A percentile compares a stretch with the other conserved stretches of the same genome.
Evolutionary conservation across 2,888 invertebrate genomes (phyloP).

Genomic region (Melinaea menophilus): DNA sequence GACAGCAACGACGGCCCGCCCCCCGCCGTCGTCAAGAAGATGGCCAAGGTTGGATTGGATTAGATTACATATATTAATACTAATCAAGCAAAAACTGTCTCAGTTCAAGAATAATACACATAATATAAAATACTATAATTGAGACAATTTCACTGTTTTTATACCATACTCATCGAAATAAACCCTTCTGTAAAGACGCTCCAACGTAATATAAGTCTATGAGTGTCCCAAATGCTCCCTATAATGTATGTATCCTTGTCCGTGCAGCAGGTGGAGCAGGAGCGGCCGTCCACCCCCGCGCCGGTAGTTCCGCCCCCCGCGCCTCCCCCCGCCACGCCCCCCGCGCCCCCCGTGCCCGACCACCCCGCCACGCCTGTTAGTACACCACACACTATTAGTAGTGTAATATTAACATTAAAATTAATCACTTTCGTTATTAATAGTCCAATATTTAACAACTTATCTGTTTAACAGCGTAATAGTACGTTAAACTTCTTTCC

Average conservation of each 20-base stretch:
- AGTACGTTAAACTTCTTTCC: too few species aligned
- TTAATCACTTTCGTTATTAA: too few species aligned
- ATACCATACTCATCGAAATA: neutral
- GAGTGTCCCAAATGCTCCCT: neutral
- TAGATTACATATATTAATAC: neutral
- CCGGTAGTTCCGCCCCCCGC: neutral
- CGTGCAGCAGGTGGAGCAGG: neutral
- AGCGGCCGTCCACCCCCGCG: neutral
- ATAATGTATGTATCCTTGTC: neutral
- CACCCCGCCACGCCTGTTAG: slow-evolving; percentile 22
- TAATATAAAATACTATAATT: too few species aligned
- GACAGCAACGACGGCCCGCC: slow-evolving; percentile 79
- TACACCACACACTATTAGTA: slow-evolving; percentile 15
- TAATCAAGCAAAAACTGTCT: too few species aligned
- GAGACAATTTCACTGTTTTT: too few species aligned
- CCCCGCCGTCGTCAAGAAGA: slow-evolving; percentile 63
- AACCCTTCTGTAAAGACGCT: too few species aligned
- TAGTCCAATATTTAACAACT: too few species aligned
- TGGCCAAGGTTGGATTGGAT: slow-evolving; percentile 48
- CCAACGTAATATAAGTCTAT: neutral
- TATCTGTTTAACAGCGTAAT: too few species aligned
- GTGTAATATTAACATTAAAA: too few species aligned
- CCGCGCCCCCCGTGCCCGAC: slow-evolving; percentile 27
- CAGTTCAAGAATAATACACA: too few species aligned
- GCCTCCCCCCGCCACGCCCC: neutral